Base-by-base conservation (phyloP, 2,113 vertebrate species). In the Enhydra lutris region DNA sequence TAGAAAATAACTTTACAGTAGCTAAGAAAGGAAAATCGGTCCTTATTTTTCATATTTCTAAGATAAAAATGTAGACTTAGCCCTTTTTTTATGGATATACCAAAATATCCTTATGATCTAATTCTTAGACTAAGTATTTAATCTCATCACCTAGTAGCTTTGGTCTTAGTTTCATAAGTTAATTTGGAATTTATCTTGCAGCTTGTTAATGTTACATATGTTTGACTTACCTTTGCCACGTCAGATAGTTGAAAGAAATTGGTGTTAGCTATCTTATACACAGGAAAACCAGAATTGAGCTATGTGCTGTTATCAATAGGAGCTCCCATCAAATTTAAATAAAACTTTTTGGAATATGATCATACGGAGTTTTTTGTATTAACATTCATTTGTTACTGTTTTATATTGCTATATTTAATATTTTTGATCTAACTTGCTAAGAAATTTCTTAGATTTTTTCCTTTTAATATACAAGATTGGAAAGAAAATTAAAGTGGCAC, bases 71-170 rank as follows among this genome's bases (percentile, higher is more conserved):
- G 7, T 34, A 31, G 10, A 55, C n/a, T 31, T 91, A 42, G 45
- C 6, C 34, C n/a, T 94, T 69, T 94, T 45, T 50, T 63, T 71
- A 21, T 73, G 23, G 71, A 11, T 93, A 11, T 93, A 57, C 13
- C 20, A 78, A 88, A 92, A 59, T 94, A 76, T 85, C 26, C 20
- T 71, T 6, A 69, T 67, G 21, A 36, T 50, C 39, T 80, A 0
- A 89, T 94, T 86, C 57, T 61, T 15, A 78, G 83, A 55, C n/a
- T 63, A 84, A 80, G 13, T 95, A 89, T 92, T 94, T 94, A 97
- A 94, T 21, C 39, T 92, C 26, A 93, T 79, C 26, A 81, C 11
- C 8, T 71, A 18, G 82, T 91, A 88, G 34, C 71, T 93, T 76
- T 45, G 39, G 18, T 83, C 83, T 97, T 82, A 71, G 42, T 82